phyloP scores from a whole-genome alignment of 1,140 invertebrate genomes.

The Neodiprion lecontei region DNA sequence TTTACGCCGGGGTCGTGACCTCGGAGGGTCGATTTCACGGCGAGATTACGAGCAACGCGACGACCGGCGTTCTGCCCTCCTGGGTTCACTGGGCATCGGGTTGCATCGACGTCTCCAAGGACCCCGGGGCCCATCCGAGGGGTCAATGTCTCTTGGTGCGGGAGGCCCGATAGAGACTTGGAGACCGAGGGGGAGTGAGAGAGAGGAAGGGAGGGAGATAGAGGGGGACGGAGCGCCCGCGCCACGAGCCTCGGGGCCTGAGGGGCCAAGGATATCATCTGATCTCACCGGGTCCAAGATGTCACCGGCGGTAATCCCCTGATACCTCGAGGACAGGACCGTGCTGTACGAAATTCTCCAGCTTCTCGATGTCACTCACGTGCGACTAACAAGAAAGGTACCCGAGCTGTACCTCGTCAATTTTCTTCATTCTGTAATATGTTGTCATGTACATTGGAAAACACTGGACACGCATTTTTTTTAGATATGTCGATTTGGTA shows the following conservation, averaged over 20 bases:
- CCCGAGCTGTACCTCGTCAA: no score
- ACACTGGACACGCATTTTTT: no score
- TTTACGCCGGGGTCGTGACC: constrained; percentile 4
- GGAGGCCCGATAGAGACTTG: background rate
- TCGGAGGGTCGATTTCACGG: background rate
- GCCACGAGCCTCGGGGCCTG: background rate
- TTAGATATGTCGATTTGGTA: no score
- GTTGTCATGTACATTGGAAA: no score
- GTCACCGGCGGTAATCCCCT: background rate
- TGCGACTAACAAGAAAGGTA: no score
- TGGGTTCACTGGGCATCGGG: background rate
- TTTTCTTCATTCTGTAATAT: no score
- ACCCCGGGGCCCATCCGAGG: background rate
- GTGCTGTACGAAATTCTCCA: background rate
- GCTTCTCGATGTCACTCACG: no score
- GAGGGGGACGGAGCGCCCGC: background rate
- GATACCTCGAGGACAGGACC: background rate
- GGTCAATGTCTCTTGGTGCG: background rate
- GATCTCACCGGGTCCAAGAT: background rate
- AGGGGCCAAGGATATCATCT: constrained; percentile 1
- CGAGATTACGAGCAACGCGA: background rate
- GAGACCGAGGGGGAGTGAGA: constrained; percentile 17
- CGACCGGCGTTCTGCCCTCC: no score
- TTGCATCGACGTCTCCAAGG: background rate
- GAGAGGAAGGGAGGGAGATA: constrained; percentile 17